phyloP scores from a whole-genome alignment of 2,888 invertebrate species.

The Stegophylla sp. region DNA sequence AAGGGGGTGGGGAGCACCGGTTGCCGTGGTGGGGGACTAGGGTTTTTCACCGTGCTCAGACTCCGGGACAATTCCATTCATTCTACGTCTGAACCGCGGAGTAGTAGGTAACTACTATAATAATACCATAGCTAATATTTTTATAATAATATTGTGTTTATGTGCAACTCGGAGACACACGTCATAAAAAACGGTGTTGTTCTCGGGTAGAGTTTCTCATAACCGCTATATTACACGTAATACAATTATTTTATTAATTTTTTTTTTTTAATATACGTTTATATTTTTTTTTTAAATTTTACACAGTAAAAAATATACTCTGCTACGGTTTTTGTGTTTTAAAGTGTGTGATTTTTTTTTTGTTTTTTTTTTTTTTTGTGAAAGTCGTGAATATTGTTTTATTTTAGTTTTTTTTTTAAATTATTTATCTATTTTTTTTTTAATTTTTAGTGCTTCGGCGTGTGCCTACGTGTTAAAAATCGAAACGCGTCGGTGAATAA shows the following conservation, averaged over 20 bases:
- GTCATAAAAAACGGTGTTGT: not conserved
- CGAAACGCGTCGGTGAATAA: no score
- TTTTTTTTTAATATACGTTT: not conserved
- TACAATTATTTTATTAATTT: not conserved
- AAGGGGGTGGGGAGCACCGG: not conserved
- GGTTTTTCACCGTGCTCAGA: conserved; percentile 52
- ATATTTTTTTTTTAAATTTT: not conserved
- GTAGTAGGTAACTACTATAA: conserved; percentile 55
- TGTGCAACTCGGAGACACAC: not conserved
- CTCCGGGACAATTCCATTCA: conserved; percentile 49
- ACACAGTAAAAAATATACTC: no score
- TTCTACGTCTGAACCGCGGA: conserved; percentile 58
- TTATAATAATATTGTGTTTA: no score
- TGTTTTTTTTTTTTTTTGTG: not conserved
- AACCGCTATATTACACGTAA: no score
- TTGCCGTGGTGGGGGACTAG: conserved; percentile 40
- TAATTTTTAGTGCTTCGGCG: no score
- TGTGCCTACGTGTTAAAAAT: no score
- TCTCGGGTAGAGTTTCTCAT: not conserved
- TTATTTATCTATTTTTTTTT: no score
- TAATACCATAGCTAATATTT: no score
- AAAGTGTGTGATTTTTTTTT: not conserved
- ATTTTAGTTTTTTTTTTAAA: no score
- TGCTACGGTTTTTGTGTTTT: conserved; percentile 1
- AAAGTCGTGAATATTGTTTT: no score